These are phyloP conservation scores for Tenualosa ilisha DNA, from an alignment of 2,797 vertebrate species.

Conservation along the genomic window DNA sequence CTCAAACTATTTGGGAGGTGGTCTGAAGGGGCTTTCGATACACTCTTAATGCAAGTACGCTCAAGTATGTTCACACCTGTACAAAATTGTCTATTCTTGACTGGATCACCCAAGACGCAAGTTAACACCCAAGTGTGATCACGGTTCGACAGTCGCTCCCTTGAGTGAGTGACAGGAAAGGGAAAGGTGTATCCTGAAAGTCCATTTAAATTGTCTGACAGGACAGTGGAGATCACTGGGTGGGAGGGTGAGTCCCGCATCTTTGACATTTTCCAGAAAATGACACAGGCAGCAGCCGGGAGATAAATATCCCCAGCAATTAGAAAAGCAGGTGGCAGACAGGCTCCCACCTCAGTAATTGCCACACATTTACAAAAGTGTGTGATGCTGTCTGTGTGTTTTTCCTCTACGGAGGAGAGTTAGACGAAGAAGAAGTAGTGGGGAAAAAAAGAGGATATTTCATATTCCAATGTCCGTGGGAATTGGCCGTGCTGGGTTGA, in stretches of 20 bases:
- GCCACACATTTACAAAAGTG: slow-evolving; percentile 69
- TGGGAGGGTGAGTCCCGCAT: background rate
- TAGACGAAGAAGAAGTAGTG: slow-evolving; percentile 35
- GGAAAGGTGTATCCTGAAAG: background rate
- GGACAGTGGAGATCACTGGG: background rate
- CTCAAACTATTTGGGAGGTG: no score
- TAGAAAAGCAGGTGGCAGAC: slow-evolving; percentile 71
- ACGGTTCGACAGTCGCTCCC: background rate
- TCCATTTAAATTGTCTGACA: background rate
- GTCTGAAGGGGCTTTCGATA: no score
- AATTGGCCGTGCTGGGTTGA: slow-evolving; percentile 57
- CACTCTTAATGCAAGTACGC: no score
- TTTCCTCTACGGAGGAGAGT: slow-evolving; percentile 35
- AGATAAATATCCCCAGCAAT: slow-evolving; percentile 60
- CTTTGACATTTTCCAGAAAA: slow-evolving; percentile 8
- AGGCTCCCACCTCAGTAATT: slow-evolving; percentile 70
- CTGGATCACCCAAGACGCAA: no score
- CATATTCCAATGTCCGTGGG: slow-evolving; percentile 69
- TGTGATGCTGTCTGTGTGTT: slow-evolving; percentile 68
- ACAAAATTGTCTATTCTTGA: no score
- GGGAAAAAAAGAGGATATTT: slow-evolving; percentile 53
- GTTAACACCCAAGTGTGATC: no score
- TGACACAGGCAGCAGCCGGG: background rate
- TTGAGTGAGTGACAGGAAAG: background rate
- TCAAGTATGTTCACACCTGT: no score